phyloP scores from a whole-genome alignment of 2,888 invertebrate genomes.

The Tridacna gigas region DNA sequence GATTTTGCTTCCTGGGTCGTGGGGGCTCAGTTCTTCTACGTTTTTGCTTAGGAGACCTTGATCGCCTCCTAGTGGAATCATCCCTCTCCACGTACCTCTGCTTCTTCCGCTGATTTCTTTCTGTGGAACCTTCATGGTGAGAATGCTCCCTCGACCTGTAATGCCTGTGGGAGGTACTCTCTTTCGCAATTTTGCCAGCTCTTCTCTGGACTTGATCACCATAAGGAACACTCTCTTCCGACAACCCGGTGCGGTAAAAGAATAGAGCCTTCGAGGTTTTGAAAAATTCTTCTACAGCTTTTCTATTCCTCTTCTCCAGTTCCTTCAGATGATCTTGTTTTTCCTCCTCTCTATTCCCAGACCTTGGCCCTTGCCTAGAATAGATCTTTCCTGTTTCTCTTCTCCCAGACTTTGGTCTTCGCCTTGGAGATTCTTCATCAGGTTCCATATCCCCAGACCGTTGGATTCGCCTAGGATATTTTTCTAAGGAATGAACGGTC shows the following conservation, averaged over 20 bases:
- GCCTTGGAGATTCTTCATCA: not conserved
- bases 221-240: not conserved
- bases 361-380: not conserved
- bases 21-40: too few species aligned
- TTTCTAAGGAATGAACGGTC: not conserved
- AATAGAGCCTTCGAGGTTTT: not conserved
- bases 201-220: not conserved
- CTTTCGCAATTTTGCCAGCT: not conserved
- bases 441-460: not conserved
- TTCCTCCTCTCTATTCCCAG: not conserved
- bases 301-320: not conserved
- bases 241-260: not conserved
- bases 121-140: not conserved
- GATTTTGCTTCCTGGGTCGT: not conserved
- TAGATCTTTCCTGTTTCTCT: not conserved
- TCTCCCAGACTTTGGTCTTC: not conserved
- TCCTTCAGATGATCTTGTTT: not conserved
- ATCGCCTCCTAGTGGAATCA: too few species aligned
- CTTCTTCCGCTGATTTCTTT: too few species aligned
- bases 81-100: too few species aligned
- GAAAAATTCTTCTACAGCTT: not conserved
- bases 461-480: not conserved
- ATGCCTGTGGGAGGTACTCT: not conserved
- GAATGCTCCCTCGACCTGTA: not conserved
- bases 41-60: too few species aligned